phyloP scores from a whole-genome alignment of 2,113 vertebrate species.

The Myrmophylax atrothorax region DNA sequence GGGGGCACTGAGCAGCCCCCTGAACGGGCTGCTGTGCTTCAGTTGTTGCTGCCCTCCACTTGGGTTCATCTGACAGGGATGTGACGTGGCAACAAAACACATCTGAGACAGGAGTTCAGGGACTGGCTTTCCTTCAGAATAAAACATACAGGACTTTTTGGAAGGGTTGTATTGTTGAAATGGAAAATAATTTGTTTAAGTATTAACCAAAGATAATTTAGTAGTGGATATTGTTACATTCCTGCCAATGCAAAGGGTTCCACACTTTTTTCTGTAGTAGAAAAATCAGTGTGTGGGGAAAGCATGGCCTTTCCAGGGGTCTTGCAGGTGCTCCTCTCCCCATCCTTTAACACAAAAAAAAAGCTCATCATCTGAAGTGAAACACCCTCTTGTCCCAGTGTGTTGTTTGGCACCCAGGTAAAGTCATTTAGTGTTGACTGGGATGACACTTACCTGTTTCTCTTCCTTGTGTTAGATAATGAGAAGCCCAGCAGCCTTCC shows the following conservation, averaged over 20 bases:
- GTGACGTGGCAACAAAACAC: accelerated
- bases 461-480: conserved; percentile 44
- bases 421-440: not conserved
- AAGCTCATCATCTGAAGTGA: not conserved
- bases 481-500: not conserved
- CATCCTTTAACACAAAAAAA: not conserved
- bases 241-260: not conserved
- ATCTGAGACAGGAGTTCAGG: not conserved
- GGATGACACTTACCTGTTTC: not conserved
- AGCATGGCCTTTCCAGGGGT: too few species aligned
- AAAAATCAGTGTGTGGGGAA: not conserved
- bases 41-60: not conserved
- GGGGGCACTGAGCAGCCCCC: not conserved
- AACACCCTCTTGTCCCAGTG: not conserved
- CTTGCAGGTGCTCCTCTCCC: not conserved
- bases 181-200: not conserved
- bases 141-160: not conserved
- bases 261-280: not conserved
- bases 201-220: not conserved
- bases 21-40: not conserved
- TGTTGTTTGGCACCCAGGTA: not conserved
- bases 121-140: not conserved
- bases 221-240: not conserved
- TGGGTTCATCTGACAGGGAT: not conserved
- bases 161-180: not conserved